These are phyloP conservation scores for Bombus terrestris DNA, from an alignment of 1,140 invertebrate species.

Conservation along the genomic window DNA sequence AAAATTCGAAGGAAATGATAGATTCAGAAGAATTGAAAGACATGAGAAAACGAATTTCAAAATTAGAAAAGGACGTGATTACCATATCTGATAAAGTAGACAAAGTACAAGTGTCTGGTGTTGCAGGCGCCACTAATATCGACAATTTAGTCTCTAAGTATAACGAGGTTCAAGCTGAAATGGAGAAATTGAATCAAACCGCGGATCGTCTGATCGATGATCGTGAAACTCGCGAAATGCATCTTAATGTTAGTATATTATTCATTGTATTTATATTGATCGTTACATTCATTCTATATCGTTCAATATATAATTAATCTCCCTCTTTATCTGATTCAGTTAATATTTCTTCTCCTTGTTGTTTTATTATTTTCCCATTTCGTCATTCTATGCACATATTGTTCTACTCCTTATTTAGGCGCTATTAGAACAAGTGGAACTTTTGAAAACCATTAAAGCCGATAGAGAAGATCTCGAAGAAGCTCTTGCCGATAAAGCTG, in stretches of 20 bases:
- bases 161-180: constrained; percentile 73
- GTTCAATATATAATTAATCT: too few species aligned
- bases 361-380: not conserved
- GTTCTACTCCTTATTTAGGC: constrained; percentile 68
- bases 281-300: not conserved
- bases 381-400: not conserved
- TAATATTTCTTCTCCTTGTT: too few species aligned
- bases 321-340: too few species aligned
- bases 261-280: not conserved
- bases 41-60: constrained; percentile 65
- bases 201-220: constrained; percentile 75
- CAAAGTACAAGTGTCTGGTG: not conserved
- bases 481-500: constrained; percentile 88
- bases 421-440: constrained; percentile 83
- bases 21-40: constrained; percentile 64
- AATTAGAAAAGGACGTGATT: constrained; percentile 69
- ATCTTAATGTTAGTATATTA: constrained; percentile 48
- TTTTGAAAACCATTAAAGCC: constrained; percentile 84
- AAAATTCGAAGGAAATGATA: constrained; percentile 67
- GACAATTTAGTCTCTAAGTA: constrained; percentile 74
- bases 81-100: constrained; percentile 67
- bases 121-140: constrained; percentile 36
- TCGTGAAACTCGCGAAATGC: constrained; percentile 65
- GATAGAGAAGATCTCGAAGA: constrained; percentile 87
- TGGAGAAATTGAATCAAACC: constrained; percentile 73